These are phyloP conservation scores for Petaurus breviceps DNA, from an alignment of 2,113 vertebrate genomes.

Conservation along the genomic window DNA sequence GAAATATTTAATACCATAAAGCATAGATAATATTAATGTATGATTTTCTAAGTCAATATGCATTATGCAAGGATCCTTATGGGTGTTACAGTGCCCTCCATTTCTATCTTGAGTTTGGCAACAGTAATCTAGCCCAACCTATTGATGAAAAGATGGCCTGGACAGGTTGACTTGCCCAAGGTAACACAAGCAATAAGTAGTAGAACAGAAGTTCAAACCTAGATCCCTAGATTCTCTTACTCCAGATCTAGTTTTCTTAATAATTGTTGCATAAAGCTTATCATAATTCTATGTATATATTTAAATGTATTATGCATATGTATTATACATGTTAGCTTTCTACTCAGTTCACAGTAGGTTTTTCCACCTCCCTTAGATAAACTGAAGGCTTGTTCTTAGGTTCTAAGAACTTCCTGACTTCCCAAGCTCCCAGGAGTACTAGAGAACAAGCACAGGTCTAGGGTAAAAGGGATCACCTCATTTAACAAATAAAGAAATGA, in stretches of 20 bases:
- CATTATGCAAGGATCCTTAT: background rate
- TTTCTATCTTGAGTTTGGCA: background rate
- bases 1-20: background rate
- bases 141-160: background rate
- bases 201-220: background rate
- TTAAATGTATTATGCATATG: background rate
- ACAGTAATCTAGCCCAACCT: background rate
- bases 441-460: background rate
- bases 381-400: background rate
- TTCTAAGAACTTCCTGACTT: background rate
- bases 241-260: background rate
- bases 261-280: background rate
- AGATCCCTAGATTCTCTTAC: background rate
- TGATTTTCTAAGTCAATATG: background rate
- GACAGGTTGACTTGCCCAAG: background rate
- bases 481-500: background rate
- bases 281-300: background rate
- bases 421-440: background rate
- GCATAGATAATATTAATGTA: background rate
- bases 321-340: background rate
- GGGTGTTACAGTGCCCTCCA: background rate
- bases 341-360: background rate
- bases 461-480: background rate
- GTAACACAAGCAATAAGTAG: background rate
- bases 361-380: background rate